Evolutionary conservation across 2,888 invertebrate genomes (phyloP), one percentile per base, ranked within the genome.

Genomic region (Andrena minutula): DNA sequence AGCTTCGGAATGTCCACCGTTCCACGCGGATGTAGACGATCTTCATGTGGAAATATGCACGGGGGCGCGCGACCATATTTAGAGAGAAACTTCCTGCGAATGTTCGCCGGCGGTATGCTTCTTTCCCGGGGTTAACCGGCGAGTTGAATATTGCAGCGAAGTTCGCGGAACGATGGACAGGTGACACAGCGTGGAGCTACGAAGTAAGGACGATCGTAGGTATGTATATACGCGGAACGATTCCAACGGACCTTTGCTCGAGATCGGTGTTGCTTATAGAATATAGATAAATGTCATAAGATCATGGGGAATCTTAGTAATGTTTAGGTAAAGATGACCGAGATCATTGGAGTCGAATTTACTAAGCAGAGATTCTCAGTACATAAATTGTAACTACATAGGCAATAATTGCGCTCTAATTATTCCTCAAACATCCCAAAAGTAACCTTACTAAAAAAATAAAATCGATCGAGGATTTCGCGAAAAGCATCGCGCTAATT

Each of bases 11-110:
- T 73, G 70, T 10, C 16, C 66, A 16, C 30, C 60, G 68, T 74
- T 53, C 16, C 20, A 51, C n/a, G 75, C 65, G 56, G 79, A 83
- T 75, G 82, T 83, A 82, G 72, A 71, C 60, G 32, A 56, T 56
- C 8, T 23, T 26, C 20, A 20, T 20, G 61, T n/a, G 60, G 30
- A 73, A 66, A 73, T 73, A 72, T 41, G 41, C 16, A 20, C 10
- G 35, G 51, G 16, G 56, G 51, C 49, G 41, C 41, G 41, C 41
- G 41, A 16, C 12, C 41, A 41, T 16, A 26, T 63, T 65, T 23
- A 10, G 56, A 56, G 10, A 23, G n/a, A 30, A 61, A 74, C 66
- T 74, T 73, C 58, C 56, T 10, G 75, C n/a, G 72, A 51, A 73
- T 20, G 10, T 41, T 28, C 2, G 2, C 32, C 16, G 30, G 10